Base-by-base conservation (phyloP, 2,797 vertebrate species). In the Coregonus suidteri region DNA sequence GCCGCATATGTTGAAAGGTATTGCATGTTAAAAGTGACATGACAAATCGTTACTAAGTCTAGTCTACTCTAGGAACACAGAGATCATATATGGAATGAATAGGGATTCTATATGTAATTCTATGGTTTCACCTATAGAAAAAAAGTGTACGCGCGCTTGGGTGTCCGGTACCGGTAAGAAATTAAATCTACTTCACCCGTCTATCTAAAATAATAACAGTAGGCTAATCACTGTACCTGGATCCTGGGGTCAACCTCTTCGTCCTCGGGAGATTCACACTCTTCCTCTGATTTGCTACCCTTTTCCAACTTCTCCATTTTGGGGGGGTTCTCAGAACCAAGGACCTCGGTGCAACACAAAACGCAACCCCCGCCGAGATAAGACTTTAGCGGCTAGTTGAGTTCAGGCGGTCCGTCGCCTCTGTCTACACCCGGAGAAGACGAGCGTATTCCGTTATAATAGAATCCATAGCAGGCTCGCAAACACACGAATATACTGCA, bases 221-320 rank as follows among this genome's bases (percentile, higher is more conserved):
- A 34, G 14, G 13, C 64, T 66, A 9, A 31, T 34, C 6, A 25
- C 66, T 85, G 86, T 88, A 99, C 97, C 96, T 98, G 97, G 80
- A 99, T 97, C 82, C 98, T 95, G 34, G 97, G 97, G 5, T 99
- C 98, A 83, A 98, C 96, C 89, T 97, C 96, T 70, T 97, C 96
- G 47, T 95, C 95, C 3, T 91, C 93, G 37, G 87, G 83, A 78
- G 89, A 89, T 75, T 93, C 93, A 0, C 83, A 81, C 54, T 94
- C 93, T 47, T 92, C 92, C n/a, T 93, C 93, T 15, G 77, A 85
- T 25, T 83, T 87, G 69, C 83, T 89, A 75, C 84, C 91, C 56
- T 84, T 91, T 71, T 84, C 86, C 34, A 88, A 82, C 80, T 88
- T 85, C 82, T 94, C 94, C 95, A 95, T 95, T 30, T 41, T 30